A percentile compares a stretch with the other conserved stretches of the same genome.
phyloP scores from a whole-genome alignment of 2,888 invertebrate species.

The Drosophila fungiperda region DNA sequence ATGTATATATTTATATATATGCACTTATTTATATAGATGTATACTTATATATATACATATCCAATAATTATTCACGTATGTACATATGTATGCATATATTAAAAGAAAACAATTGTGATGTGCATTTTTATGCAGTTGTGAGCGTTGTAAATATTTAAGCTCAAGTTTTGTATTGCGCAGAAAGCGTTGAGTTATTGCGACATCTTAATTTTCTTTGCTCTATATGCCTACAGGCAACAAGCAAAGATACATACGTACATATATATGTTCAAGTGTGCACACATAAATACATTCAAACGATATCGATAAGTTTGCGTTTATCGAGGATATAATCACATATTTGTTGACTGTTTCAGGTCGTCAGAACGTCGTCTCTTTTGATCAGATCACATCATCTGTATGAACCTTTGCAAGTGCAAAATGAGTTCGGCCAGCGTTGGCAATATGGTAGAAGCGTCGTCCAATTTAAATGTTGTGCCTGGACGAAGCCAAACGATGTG shows the following conservation, averaged over 20 bases:
- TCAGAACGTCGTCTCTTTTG: constrained; percentile 54
- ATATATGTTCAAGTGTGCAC: constrained; percentile 2
- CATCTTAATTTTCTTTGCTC: constrained; percentile 52
- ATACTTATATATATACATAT: constrained; percentile 17
- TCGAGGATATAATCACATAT: constrained; percentile 51
- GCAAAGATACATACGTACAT: neutral
- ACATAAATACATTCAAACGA: constrained; percentile 4
- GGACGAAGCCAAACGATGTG: constrained; percentile 79
- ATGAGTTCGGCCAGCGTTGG: constrained; percentile 73
- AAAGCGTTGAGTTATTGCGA: constrained; percentile 56
- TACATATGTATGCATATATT: constrained; percentile 3
- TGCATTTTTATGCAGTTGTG: neutral
- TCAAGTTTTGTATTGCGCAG: constrained; percentile 41
- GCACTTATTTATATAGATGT: neutral
- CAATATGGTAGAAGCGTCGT: constrained; percentile 54
- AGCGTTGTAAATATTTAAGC: neutral
- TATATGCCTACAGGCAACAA: constrained; percentile 17
- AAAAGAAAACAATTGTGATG: constrained; percentile 3
- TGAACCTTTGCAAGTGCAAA: constrained; percentile 62
- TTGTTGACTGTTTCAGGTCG: constrained; percentile 47
- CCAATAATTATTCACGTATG: neutral
- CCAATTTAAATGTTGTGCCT: constrained; percentile 45
- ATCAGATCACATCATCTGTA: constrained; percentile 51
- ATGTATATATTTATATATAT: constrained; percentile 6
- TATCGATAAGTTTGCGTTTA: constrained; percentile 50